Evolutionary conservation across 1,140 invertebrate genomes (phyloP), one percentile per base, ranked within the genome.

Genomic region (Drosophila nebulosa): DNA sequence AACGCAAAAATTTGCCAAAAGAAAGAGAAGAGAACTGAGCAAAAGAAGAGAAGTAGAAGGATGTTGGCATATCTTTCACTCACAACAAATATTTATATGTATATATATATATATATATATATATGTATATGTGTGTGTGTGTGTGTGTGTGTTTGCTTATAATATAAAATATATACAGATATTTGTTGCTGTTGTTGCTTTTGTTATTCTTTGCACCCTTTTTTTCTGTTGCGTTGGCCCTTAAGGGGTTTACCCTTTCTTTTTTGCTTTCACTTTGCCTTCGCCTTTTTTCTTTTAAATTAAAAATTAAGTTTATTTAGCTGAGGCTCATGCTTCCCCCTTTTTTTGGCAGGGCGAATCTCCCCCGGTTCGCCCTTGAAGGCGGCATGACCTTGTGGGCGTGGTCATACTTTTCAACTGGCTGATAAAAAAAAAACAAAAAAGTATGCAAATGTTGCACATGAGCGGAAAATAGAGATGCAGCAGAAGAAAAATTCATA

Each of bases 201-300:
- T 83, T 79, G 83, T 83, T 80, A 86, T 88, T 83, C 78, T 88
- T 86, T 86, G 78, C 69, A 88, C 74, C 81, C 74, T 81, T 86
- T 78, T 85, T 86, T 57, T 30, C 30, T 42, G 9, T 7, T 59
- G 21, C 46, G 51, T 14, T 21, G 35, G 35, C 36, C n/a, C 18
- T 36, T 39, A 18, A 30, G 26, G 69, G 76, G 16, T 46, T 46
- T 7, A 42, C 39, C 16, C 14, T 16, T 16, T 46, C 16, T 46
- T 18, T 21, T 18, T 84, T 70, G 77, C 80, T 67, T 77, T 85
- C 53, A 77, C 65, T 77, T 71, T 67, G 24, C 36, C 35, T 21
- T 56, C 18, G n/a, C 51, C 36, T 71, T 58, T 58, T 50, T 22
- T 52, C 27, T 55, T 36, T 32, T 46, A 86, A 86, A 85, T 74